These are phyloP conservation scores for Drosophila helvetica DNA, from an alignment of 2,888 invertebrate genomes.

Conservation along the genomic window DNA sequence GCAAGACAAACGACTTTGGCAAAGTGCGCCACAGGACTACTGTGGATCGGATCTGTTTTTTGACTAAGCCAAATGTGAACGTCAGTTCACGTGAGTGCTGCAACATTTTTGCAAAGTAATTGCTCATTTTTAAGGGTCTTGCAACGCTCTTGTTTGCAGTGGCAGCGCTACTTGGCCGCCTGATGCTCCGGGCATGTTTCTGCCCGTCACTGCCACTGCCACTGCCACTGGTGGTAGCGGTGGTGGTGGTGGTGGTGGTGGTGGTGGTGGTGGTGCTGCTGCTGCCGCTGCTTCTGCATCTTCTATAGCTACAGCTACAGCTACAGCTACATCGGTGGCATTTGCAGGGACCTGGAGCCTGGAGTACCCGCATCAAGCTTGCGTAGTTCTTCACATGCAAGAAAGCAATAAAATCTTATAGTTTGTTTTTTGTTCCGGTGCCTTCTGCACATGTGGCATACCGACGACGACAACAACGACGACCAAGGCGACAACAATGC, in stretches of 20 bases:
- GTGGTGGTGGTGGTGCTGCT: no score
- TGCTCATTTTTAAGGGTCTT: conserved; percentile 79
- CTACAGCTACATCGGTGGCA: conserved; percentile 7
- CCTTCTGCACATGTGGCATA: conserved; percentile 54
- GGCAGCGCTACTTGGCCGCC: conserved; percentile 29
- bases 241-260: conserved; percentile 14
- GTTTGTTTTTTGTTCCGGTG: conserved; percentile 69
- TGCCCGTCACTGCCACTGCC: conserved; percentile 59
- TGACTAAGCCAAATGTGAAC: conserved; percentile 10
- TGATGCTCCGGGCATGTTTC: conserved; percentile 67
- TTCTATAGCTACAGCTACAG: conserved; percentile 12
- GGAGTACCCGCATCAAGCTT: conserved; percentile 57
- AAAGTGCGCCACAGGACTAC: conserved; percentile 18
- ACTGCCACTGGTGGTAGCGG: conserved; percentile 3
- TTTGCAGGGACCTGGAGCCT: conserved; percentile 9
- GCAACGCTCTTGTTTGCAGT: conserved; percentile 77
- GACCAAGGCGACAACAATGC: conserved; percentile 70
- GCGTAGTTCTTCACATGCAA: conserved; percentile 69
- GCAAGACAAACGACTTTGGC: conserved; percentile 71
- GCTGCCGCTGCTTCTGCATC: no score
- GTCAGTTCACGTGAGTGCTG: conserved; percentile 66
- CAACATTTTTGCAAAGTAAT: conserved; percentile 79
- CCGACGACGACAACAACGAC: conserved; percentile 62
- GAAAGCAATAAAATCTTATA: conserved; percentile 76
- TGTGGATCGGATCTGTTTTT: conserved; percentile 34